Percentiles rank a stretch among this genome's conserved stretches.
These are phyloP conservation scores for Magallana gigas DNA, from an alignment of 1,140 invertebrate genomes.

Conservation along the genomic window DNA sequence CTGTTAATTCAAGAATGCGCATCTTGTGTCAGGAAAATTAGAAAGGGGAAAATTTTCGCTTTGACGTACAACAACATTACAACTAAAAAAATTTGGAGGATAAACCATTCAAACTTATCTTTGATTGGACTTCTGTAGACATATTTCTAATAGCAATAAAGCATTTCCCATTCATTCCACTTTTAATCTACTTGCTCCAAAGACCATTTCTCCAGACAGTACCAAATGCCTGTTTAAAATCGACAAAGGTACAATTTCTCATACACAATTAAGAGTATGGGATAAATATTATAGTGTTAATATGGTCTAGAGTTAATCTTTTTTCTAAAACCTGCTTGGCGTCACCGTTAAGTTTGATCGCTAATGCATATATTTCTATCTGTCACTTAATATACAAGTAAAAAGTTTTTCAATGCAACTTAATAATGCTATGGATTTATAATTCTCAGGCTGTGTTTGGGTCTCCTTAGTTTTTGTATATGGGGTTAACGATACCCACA, in stretches of 20 bases:
- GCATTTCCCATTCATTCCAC: neutral
- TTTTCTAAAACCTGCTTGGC: slow-evolving; percentile 4
- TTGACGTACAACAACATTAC: too few species aligned
- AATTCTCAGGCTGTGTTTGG: slow-evolving; percentile 35
- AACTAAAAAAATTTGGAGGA: too few species aligned
- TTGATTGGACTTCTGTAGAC: neutral
- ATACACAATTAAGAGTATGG: neutral
- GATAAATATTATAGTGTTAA: neutral
- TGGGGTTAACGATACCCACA: slow-evolving; percentile 48
- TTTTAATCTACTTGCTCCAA: neutral
- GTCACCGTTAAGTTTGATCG: neutral
- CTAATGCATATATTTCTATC: neutral
- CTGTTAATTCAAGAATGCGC: too few species aligned
- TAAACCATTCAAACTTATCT: too few species aligned
- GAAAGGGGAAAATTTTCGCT: too few species aligned
- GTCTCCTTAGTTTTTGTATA: slow-evolving; percentile 52
- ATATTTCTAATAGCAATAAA: neutral
- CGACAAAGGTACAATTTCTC: slow-evolving; percentile 40
- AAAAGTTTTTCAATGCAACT: slow-evolving; percentile 53
- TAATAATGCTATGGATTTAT: slow-evolving; percentile 41
- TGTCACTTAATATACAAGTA: slow-evolving; percentile 34
- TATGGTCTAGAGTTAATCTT: neutral
- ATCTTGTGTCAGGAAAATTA: too few species aligned
- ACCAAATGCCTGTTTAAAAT: slow-evolving; percentile 45
- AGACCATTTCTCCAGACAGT: slow-evolving; percentile 38